Conservation (phyloP, 2,888 invertebrate genomes). For the Mylabris sibirica region DNA sequence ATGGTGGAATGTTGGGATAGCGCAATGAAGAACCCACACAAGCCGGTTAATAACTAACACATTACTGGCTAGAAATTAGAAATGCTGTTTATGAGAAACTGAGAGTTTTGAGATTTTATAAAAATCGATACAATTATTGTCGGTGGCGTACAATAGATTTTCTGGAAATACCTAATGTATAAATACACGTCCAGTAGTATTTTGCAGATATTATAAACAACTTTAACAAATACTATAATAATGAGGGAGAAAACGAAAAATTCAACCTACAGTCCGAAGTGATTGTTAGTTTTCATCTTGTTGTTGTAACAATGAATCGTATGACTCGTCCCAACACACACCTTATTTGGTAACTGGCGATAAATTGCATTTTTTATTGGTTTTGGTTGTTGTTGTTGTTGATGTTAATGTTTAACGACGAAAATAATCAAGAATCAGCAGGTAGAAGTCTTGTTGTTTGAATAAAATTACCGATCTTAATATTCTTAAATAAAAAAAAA, state of each 20-base stretch:
- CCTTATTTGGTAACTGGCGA: slow-evolving; percentile 14
- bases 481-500: background rate
- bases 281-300: slow-evolving; percentile 11
- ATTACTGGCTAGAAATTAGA: slow-evolving; percentile 33
- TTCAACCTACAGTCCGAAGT: background rate
- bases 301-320: slow-evolving; percentile 19
- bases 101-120: background rate
- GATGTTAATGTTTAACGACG: slow-evolving; percentile 15
- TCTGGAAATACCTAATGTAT: too few relatives aligned
- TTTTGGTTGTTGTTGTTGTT: slow-evolving; percentile 7
- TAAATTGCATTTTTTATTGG: slow-evolving; percentile 14
- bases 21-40: slow-evolving; percentile 50
- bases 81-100: slow-evolving; percentile 11
- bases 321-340: slow-evolving; percentile 19
- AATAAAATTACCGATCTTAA: slow-evolving; percentile 13
- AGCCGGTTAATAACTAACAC: slow-evolving; percentile 50
- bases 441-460: slow-evolving; percentile 11
- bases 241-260: background rate
- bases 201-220: slow-evolving; percentile 1
- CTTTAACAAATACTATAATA: slow-evolving; percentile 1
- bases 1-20: slow-evolving; percentile 48
- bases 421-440: slow-evolving; percentile 18
- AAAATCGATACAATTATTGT: too few relatives aligned
- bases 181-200: too few relatives aligned
- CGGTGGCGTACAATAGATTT: too few relatives aligned